Conservation (phyloP, 2,888 invertebrate species). For the Monoplex corrugatus region DNA sequence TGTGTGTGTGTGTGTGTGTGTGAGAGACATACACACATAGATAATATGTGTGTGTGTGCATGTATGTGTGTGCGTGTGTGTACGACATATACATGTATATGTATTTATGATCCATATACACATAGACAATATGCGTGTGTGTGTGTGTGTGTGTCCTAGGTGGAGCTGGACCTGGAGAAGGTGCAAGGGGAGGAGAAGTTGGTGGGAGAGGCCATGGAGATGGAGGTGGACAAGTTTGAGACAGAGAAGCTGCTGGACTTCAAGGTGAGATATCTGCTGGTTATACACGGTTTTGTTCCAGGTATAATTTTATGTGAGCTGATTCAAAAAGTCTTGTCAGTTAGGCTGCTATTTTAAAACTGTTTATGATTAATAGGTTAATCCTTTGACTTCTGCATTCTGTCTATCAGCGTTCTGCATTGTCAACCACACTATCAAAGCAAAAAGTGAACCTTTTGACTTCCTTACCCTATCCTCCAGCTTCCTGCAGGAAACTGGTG, state of each 20-base stretch:
- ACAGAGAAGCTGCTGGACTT: conserved; percentile 90
- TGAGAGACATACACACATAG: neutral
- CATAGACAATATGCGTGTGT: neutral
- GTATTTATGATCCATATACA: neutral
- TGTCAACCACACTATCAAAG: too few species aligned
- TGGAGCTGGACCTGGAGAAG: conserved; percentile 91
- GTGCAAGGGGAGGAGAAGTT: conserved; percentile 91
- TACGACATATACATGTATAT: neutral
- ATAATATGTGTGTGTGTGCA: conserved; percentile 4
- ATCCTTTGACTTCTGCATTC: too few species aligned
- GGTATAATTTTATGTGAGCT: too few species aligned
- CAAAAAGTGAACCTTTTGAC: too few species aligned
- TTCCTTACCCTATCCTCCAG: too few species aligned
- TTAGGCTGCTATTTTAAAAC: too few species aligned
- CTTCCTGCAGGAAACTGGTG: too few species aligned
- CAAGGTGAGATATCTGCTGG: conserved; percentile 85
- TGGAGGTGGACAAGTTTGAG: conserved; percentile 91
- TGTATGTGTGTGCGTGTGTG: neutral
- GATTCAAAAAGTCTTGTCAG: too few species aligned
- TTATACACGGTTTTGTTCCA: too few species aligned
- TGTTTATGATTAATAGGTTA: too few species aligned
- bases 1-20: conserved; percentile 8
- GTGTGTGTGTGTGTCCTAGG: conserved; percentile 77
- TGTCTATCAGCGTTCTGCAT: too few species aligned
- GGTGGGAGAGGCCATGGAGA: conserved; percentile 90